Conservation (phyloP, 2,888 invertebrate genomes). For the Creontiades dilutus region DNA sequence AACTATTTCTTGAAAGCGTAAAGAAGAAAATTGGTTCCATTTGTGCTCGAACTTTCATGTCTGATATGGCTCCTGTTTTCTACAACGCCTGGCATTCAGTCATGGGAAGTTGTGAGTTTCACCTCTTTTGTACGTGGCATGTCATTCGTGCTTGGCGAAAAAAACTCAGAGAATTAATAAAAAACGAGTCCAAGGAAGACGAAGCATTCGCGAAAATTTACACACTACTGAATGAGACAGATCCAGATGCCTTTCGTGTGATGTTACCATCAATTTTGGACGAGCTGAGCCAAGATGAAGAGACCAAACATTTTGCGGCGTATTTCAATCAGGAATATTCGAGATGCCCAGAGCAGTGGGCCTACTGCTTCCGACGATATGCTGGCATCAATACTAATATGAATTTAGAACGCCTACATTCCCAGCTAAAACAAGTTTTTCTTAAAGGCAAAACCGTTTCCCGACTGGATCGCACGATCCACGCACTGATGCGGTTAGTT, state of each 20-base stretch:
- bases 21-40: not conserved
- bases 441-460: conserved; percentile 74
- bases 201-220: conserved; percentile 3
- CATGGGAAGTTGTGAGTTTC: not conserved
- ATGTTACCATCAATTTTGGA: not conserved
- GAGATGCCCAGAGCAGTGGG: conserved; percentile 49
- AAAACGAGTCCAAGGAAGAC: no score
- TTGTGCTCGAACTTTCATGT: not conserved
- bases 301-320: conserved; percentile 8
- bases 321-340: conserved; percentile 37
- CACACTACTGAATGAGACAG: conserved; percentile 38
- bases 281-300: not conserved
- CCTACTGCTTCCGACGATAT: conserved; percentile 74
- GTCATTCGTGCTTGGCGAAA: not conserved
- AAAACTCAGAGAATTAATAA: no score
- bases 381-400: conserved; percentile 76
- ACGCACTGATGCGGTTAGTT: conserved; percentile 2
- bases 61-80: not conserved
- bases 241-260: not conserved
- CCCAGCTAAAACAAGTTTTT: conserved; percentile 73
- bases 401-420: conserved; percentile 76
- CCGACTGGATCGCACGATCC: conserved; percentile 70
- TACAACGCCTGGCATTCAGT: not conserved
- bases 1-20: not conserved
- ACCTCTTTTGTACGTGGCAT: not conserved